Base-by-base conservation (phyloP, 2,113 vertebrate genomes). In the Trichechus manatus region DNA sequence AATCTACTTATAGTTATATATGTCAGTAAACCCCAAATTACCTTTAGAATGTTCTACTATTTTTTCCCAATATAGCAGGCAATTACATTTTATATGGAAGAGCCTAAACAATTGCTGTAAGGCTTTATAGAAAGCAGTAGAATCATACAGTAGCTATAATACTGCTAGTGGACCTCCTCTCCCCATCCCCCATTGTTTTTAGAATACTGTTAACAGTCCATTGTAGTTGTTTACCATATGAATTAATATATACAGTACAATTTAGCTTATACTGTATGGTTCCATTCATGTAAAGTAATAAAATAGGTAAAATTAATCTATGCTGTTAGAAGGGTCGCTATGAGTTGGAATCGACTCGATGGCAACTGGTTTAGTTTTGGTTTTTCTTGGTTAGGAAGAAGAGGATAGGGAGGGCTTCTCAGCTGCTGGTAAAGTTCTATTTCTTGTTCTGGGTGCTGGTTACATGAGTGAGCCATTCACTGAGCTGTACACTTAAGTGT, bases 21-120 rank as follows among this genome's bases (percentile, higher is more conserved):
- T 20, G 9, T 84, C 36, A 87, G 64, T 20, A 87, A 87, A 47
- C n/a, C 17, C 23, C 3, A 93, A 79, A 59, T 91, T 82, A 80
- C 56, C 70, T 91, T 91, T 87, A 75, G 13, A 88, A 74, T 96
- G 53, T 50, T 90, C 74, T 89, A 36, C 17, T 78, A 78, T 63
- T 82, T 63, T 82, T 53, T 1, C 2, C 47, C 20, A 22, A 84
- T 85, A 61, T 6, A 14, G 14, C 42, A 39, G 15, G 42, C 50
- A 33, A 87, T 56, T 39, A 56, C 44, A 83, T 79, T 90, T 93
- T 83, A 74, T 72, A 64, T 14, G 36, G 11, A 87, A 93, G 61
- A 88, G n/a, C 44, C 64, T 87, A 70, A 70, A 53, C 53, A 53
- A 90, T 3, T 70, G 17, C 27, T 59, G 7, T 42, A 47, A 82